These are phyloP conservation scores for Sussaba pulchella DNA, from an alignment of 2,888 invertebrate genomes.

Conservation along the genomic window DNA sequence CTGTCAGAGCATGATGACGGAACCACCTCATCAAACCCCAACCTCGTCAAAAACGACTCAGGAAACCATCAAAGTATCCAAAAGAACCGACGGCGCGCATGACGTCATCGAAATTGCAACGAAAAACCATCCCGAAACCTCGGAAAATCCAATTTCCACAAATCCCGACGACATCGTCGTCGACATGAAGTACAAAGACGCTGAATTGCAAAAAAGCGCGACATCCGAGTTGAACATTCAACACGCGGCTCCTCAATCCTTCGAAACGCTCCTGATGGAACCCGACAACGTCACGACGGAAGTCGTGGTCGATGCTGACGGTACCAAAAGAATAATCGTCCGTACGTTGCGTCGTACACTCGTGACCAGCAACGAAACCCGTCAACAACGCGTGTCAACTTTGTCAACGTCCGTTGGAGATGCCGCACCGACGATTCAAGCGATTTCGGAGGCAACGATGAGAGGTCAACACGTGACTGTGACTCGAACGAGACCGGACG, in stretches of 20 bases:
- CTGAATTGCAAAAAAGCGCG: slow-evolving; percentile 85
- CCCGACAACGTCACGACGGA: slow-evolving; percentile 94
- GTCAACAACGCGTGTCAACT: slow-evolving; percentile 87
- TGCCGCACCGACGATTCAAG: slow-evolving; percentile 87
- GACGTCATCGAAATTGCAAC: slow-evolving; percentile 83
- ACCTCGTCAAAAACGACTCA: slow-evolving; percentile 74
- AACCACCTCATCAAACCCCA: slow-evolving; percentile 59
- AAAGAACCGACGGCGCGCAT: slow-evolving; percentile 80
- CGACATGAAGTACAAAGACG: slow-evolving; percentile 89
- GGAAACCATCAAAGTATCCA: slow-evolving; percentile 80
- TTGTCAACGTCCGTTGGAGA: slow-evolving; percentile 86
- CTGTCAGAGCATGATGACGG: slow-evolving; percentile 74
- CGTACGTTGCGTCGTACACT: slow-evolving; percentile 90
- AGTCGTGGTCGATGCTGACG: slow-evolving; percentile 92
- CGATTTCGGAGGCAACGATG: slow-evolving; percentile 89
- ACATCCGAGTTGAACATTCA: slow-evolving; percentile 90
- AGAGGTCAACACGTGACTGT: slow-evolving; percentile 88
- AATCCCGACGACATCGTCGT: slow-evolving; percentile 87
- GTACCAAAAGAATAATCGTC: slow-evolving; percentile 92
- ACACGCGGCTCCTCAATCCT: slow-evolving; percentile 90
- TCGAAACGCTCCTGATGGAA: slow-evolving; percentile 92
- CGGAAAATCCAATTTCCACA: slow-evolving; percentile 6
- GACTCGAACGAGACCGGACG: slow-evolving; percentile 87
- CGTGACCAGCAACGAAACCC: slow-evolving; percentile 87
- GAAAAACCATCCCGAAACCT: slow-evolving; percentile 74